Conservation (phyloP, 2,113 vertebrate genomes). For the Piliocolobus tephrosceles region DNA sequence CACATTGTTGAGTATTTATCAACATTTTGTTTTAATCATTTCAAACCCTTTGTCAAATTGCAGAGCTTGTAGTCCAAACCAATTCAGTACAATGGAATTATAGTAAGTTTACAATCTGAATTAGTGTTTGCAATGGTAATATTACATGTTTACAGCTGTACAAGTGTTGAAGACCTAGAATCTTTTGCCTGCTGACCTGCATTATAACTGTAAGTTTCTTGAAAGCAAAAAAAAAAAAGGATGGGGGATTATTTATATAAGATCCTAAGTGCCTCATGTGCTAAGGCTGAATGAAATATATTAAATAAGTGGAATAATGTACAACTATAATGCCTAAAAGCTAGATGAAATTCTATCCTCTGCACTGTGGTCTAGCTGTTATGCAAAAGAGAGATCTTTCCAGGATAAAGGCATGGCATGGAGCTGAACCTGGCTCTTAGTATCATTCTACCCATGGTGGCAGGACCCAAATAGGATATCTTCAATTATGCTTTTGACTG, state of each 20-base stretch:
- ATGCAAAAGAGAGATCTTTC: not conserved
- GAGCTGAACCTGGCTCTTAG: not conserved
- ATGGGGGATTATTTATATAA: not conserved
- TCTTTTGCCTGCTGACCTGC: not conserved
- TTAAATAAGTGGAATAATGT: constrained; percentile 19
- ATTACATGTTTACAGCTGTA: not conserved
- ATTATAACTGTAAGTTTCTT: not conserved
- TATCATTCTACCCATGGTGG: not conserved
- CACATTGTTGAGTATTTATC: constrained; percentile 32
- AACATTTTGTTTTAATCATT: constrained; percentile 45
- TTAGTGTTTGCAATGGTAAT: constrained; percentile 19
- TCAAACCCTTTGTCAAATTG: constrained; percentile 49
- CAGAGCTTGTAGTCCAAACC: not conserved
- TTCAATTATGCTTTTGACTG: not conserved
- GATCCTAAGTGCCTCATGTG: not conserved
- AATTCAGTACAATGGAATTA: not conserved
- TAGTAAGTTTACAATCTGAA: constrained; percentile 17
- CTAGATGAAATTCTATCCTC: not conserved
- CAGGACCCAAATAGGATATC: not conserved
- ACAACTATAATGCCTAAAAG: not conserved
- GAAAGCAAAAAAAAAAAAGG: not conserved
- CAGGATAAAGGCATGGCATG: not conserved
- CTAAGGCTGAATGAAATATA: not conserved
- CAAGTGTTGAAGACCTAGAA: not conserved
- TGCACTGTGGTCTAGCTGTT: not conserved